Evolutionary conservation across 2,797 vertebrate species (phyloP).

Genomic region (Neosilurus mollespiculum): DNA sequence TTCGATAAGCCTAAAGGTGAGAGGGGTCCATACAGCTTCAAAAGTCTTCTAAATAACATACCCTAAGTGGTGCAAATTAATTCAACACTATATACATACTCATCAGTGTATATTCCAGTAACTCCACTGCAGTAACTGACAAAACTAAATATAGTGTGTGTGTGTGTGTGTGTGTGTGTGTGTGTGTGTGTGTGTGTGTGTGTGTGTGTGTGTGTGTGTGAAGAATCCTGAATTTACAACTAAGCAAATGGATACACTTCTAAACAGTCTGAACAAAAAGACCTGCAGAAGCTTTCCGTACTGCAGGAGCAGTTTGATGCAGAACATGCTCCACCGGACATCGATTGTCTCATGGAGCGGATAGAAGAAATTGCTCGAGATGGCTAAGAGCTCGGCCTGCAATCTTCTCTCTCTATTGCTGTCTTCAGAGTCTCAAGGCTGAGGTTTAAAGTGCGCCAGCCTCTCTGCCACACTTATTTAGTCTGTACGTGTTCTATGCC

Average conservation of each 20-base stretch:
- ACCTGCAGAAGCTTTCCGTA: not conserved
- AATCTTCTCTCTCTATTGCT: slow-evolving; percentile 15
- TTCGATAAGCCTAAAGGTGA: not conserved
- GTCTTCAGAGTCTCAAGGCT: slow-evolving; percentile 1
- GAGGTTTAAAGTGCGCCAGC: not conserved
- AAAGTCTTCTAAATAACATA: not conserved
- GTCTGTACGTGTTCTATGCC: not conserved
- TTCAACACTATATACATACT: not conserved
- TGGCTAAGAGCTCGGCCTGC: slow-evolving; percentile 14
- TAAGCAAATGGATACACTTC: not conserved
- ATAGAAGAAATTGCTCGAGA: not conserved
- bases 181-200: no score
- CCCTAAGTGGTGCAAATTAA: not conserved
- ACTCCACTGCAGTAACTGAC: not conserved
- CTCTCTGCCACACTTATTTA: not conserved
- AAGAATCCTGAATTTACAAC: no score
- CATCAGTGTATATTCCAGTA: not conserved
- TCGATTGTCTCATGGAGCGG: slow-evolving; percentile 29
- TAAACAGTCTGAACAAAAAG: not conserved
- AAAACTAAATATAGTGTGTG: not conserved
- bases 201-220: no score
- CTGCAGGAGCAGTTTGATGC: slow-evolving; percentile 3
- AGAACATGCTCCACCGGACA: not conserved
- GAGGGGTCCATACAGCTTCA: not conserved
- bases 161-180: no score